phyloP scores from a whole-genome alignment of 2,888 invertebrate genomes.

The Elysia crispata region DNA sequence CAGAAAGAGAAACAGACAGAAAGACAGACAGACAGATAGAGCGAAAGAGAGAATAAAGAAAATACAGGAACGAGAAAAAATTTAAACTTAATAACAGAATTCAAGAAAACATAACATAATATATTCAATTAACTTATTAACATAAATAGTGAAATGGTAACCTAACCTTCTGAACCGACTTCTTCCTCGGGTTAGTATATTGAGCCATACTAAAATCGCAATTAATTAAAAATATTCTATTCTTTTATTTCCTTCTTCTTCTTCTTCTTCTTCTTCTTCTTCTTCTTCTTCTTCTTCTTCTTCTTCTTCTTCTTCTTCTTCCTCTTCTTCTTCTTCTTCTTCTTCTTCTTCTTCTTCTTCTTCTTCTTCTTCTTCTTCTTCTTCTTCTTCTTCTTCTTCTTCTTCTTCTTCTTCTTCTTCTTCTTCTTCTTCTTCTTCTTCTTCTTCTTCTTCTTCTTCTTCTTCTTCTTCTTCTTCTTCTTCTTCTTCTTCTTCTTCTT shows the following conservation, averaged over 20 bases:
- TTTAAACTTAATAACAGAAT: no score
- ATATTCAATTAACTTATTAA: no score
- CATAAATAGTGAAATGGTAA: no score
- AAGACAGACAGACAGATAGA: no score
- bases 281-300: not conserved
- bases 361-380: conserved; percentile 2
- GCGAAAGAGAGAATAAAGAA: no score
- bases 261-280: conserved; percentile 11
- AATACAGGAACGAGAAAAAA: no score
- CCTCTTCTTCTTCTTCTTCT: not conserved
- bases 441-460: not conserved
- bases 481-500: conserved; percentile 9
- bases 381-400: not conserved
- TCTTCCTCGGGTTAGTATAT: no score
- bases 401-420: not conserved
- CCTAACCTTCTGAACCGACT: no score
- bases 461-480: not conserved
- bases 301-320: conserved; percentile 3
- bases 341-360: not conserved
- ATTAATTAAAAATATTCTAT: no score
- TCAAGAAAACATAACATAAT: no score
- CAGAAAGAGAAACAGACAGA: no score
- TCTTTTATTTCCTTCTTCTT: conserved; percentile 13
- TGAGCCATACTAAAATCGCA: no score
- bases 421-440: not conserved